phyloP scores from a whole-genome alignment of 64 coral and sea anemone genomes.

The Dendronephthya gigantea region DNA sequence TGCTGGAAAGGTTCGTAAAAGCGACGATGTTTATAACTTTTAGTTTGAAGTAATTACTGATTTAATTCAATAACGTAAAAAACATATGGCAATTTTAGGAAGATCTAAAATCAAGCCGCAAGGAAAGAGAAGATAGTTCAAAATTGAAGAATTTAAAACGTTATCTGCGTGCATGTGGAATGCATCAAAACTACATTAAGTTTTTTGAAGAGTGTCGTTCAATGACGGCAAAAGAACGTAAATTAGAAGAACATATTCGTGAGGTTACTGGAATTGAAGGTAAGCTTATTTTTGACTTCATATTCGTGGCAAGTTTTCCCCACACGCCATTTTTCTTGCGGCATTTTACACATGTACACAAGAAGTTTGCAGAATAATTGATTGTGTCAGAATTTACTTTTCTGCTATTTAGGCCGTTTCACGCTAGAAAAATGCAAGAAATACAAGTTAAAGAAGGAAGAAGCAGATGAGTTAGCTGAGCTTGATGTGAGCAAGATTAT shows the following conservation, averaged over 20 bases:
- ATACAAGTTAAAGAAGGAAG: constrained; percentile 47
- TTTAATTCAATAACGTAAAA: no score
- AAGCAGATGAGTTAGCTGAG: constrained; percentile 74
- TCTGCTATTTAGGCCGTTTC: constrained; percentile 49
- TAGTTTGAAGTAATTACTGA: not conserved
- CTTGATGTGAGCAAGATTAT: constrained; percentile 80
- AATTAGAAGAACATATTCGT: constrained; percentile 48
- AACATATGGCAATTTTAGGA: not conserved
- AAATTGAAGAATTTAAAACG: constrained; percentile 72
- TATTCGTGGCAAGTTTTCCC: not conserved
- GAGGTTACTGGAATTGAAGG: constrained; percentile 74
- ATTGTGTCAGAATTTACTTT: not conserved
- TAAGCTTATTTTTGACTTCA: not conserved
- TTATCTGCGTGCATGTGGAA: constrained; percentile 55
- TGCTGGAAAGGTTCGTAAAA: not conserved
- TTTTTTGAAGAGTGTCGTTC: constrained; percentile 70
- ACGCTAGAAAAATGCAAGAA: constrained; percentile 79
- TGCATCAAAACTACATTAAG: constrained; percentile 62
- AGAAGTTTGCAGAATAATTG: not conserved
- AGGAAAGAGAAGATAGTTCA: constrained; percentile 46
- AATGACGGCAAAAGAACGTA: constrained; percentile 68
- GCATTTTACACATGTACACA: not conserved
- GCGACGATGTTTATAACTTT: no score
- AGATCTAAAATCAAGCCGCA: not conserved
- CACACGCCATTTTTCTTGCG: no score